These are phyloP conservation scores for Eleginops maclovinus DNA, from an alignment of 2,113 vertebrate genomes.

Conservation along the genomic window DNA sequence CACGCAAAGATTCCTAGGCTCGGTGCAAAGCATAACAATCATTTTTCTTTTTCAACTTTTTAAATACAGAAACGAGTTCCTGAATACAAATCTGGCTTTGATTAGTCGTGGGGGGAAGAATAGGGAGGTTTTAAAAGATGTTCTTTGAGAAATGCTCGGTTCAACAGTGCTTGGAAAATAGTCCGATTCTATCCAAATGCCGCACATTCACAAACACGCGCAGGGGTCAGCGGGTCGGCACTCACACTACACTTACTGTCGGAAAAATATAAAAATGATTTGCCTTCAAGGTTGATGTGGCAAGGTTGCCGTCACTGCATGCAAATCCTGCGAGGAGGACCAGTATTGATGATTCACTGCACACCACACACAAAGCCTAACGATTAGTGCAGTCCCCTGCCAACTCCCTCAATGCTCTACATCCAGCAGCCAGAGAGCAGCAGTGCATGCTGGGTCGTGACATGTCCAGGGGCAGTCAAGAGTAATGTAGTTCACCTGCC, in stretches of 20 bases:
- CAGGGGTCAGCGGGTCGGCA: not conserved
- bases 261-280: slow-evolving; percentile 14
- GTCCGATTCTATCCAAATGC: not conserved
- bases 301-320: slow-evolving; percentile 26
- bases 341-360: slow-evolving; percentile 38
- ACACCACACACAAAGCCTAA: slow-evolving; percentile 5
- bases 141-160: slow-evolving; percentile 21
- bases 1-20: not conserved
- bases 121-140: not conserved
- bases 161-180: not conserved
- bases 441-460: slow-evolving; percentile 48
- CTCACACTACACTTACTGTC: not conserved
- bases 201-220: not conserved
- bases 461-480: slow-evolving; percentile 36
- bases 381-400: slow-evolving; percentile 4
- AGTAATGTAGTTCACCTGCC: slow-evolving; percentile 42
- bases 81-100: slow-evolving; percentile 3
- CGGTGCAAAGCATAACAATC: slow-evolving; percentile 36
- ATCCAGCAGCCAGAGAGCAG: slow-evolving; percentile 25
- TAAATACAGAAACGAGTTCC: slow-evolving; percentile 20
- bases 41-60: slow-evolving; percentile 41
- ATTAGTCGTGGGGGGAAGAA: slow-evolving; percentile 17
- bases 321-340: slow-evolving; percentile 27
- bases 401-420: not conserved
- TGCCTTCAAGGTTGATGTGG: slow-evolving; percentile 12